Percentiles rank a stretch among this genome's conserved stretches.
Evolutionary conservation across 2,113 vertebrate species (phyloP).

Genomic region (Apodemus speciosus): DNA sequence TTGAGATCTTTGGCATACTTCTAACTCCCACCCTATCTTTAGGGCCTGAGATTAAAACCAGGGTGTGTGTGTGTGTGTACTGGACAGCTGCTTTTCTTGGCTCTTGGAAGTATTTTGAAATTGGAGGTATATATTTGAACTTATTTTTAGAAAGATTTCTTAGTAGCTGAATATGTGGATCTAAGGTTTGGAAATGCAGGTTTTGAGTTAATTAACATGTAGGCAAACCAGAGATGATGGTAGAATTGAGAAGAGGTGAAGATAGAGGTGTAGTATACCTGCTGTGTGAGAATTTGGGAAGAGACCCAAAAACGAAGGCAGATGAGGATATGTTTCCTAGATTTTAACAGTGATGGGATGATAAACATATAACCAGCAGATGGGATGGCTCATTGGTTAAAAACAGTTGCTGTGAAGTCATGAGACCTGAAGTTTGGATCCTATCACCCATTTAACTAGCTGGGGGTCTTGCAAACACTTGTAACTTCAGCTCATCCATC

Average conservation of each 20-base stretch:
- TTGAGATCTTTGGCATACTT: conserved; percentile 11
- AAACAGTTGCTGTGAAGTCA: background rate
- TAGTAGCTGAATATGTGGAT: background rate
- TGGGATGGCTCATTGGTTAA: background rate
- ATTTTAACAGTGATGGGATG: conserved; percentile 41
- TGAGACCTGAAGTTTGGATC: background rate
- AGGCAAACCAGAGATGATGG: background rate
- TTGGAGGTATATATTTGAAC: background rate
- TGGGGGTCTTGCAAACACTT: background rate
- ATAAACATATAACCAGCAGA: background rate
- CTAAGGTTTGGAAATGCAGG: conserved; percentile 23
- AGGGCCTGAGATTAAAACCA: background rate
- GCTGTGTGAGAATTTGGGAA: conserved; percentile 7
- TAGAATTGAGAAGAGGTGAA: conserved; percentile 33
- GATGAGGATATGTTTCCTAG: conserved; percentile 12
- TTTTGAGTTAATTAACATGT: background rate
- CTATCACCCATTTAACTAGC: background rate
- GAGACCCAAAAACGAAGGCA: background rate
- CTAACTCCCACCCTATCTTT: no score
- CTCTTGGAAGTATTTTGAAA: conserved; percentile 13
- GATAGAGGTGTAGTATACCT: background rate
- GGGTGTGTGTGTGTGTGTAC: background rate
- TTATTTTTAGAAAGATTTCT: conserved; percentile 5
- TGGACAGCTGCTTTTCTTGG: background rate
- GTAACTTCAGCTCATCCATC: background rate